Evolutionary conservation across 2,888 invertebrate species (phyloP), one percentile per base, ranked within the genome.

Genomic region (Tinea semifulvella): DNA sequence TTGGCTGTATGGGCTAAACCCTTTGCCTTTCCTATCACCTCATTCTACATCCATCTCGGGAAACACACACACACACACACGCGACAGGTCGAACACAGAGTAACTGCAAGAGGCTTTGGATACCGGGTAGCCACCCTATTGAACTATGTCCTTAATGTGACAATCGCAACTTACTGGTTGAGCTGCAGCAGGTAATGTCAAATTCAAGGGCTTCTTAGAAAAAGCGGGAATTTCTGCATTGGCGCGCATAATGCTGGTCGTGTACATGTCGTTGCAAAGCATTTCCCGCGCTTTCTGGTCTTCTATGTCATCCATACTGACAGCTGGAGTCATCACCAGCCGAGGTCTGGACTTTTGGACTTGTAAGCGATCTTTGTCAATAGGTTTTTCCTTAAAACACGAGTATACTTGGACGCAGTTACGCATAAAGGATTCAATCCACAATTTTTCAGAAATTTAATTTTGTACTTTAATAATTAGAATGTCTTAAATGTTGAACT

Each of bases 251-350:
- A 50, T 55, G 11, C 43, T 48, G n/a, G 57, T 63, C 2, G 54
- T 58, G 49, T 74, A 75, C 53, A 64, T 60, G 42, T 65, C 63
- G 0, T 54, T 46, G 13, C 53, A 46, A 1, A 72, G 53, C 5
- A 63, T 40, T 3, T 48, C 36, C 2, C 69, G 56, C 2, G 55
- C 49, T 13, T 19, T 5, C 1, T 48, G 46, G 27, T 68, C 54
- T 0, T 50, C 47, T 8, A 70, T 53, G 49, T 68, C 70, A 42
- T 72, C 73, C 56, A 73, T 49, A 36, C 62, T 58, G 19, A 66
- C 57, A 1, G 64, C 61, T 0, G 72, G 70, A 0, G 70, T 62
- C 62, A 72, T 64, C 10, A 70, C 56, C 3, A 63, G 49, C 0
- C 73, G 68, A 0, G 70, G 72, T 0, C 72, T 56, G 0, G 63